Base-by-base conservation (phyloP, 1,140 invertebrate genomes). In the Drosophila murphyi region DNA sequence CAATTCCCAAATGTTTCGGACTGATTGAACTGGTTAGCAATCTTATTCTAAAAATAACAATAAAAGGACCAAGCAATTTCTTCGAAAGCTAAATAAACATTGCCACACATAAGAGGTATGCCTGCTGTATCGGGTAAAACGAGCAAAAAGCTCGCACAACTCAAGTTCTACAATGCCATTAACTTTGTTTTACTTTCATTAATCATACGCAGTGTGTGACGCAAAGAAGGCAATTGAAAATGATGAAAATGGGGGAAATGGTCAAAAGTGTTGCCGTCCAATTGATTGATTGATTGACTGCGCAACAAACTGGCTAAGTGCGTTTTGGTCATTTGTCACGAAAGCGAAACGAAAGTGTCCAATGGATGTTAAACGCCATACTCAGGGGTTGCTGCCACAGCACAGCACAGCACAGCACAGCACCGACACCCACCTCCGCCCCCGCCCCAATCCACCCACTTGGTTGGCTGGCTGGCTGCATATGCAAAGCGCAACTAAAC, bases 401-500 rank as follows among this genome's bases (percentile, higher is more conserved):
- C 12, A 7, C 4, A 5, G 4, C 4, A 1, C 8, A 0, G 10
- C 1, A 0, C 31, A 6, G 43, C 47, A 6, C 31, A 6, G 51
- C 52, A 7, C 12, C 10, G 1, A 8, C n/a, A 28, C 3, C 5
- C 29, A 29, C 4, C 4, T 1, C 7, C 10, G 7, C 56, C 32
- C n/a, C 5, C 12, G 6, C 2, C 7, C 8, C 8, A 20, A 20
- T 20, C 20, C 20, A 20, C 20, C 20, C 20, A 20, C 20, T 28
- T 60, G 34, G 28, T 1, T 20, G 45, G 34, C 10, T 61, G 45
- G 28, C 3, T 20, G 45, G 34, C 10, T 61, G 45, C 43, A 61
- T 63, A 78, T 83, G 80, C 80, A 78, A 78, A 78, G 78, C 75
- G 71, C 82, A 86, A 83, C 81, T 87, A 86, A 86, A 86, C 59